Percentiles rank a stretch among this genome's conserved stretches.
These are phyloP conservation scores for Eudemis profundana DNA, from an alignment of 2,888 invertebrate genomes.

Conservation along the genomic window DNA sequence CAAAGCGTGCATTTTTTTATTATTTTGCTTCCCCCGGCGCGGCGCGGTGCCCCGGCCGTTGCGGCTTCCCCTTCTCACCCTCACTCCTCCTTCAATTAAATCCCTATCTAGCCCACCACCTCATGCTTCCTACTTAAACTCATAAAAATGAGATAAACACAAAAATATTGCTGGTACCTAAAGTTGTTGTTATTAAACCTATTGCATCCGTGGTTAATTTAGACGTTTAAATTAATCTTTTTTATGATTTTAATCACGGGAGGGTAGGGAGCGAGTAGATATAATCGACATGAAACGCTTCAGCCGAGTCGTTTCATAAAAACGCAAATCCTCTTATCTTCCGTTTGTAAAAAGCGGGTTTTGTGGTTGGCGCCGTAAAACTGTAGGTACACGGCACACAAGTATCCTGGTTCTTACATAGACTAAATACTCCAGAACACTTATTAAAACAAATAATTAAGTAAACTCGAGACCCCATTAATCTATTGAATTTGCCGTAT, in stretches of 20 bases:
- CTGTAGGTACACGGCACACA: neutral
- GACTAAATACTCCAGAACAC: neutral
- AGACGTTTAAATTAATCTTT: constrained; percentile 54
- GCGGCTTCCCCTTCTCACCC: constrained; percentile 61
- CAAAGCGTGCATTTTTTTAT: constrained; percentile 78
- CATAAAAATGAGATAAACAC: constrained; percentile 80
- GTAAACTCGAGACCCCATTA: neutral
- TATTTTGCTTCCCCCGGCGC: constrained; percentile 71
- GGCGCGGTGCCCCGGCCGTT: constrained; percentile 60
- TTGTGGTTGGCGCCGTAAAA: constrained; percentile 9
- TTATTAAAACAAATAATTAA: neutral
- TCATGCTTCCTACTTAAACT: constrained; percentile 79
- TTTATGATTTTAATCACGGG: constrained; percentile 48
- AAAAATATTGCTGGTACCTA: constrained; percentile 76
- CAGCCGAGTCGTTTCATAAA: constrained; percentile 45
- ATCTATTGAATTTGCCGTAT: neutral
- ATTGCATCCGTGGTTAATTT: constrained; percentile 59
- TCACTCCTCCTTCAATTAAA: constrained; percentile 82
- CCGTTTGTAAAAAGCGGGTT: constrained; percentile 23
- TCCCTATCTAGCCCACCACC: constrained; percentile 79
- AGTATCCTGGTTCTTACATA: neutral
- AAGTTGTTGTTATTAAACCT: constrained; percentile 71
- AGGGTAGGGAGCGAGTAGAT: constrained; percentile 46
- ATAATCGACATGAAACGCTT: constrained; percentile 27
- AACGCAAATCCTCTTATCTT: constrained; percentile 27